Evolutionary conservation across 2,113 vertebrate species (phyloP).

Genomic region (Dendropsophus ebraccatus): DNA sequence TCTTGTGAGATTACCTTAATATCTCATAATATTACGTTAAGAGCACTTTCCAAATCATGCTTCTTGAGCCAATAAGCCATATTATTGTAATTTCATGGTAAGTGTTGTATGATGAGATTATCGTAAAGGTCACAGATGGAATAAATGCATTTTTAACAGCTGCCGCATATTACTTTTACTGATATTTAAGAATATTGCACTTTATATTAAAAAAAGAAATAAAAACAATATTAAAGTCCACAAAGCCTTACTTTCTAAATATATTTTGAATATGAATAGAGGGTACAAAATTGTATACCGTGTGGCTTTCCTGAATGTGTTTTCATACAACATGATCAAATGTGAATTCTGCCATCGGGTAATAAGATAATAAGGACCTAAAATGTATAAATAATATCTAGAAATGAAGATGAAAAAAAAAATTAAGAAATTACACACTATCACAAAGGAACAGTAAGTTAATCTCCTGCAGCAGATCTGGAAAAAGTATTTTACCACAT

Average conservation of each 20-base stretch:
- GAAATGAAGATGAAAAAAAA: not conserved
- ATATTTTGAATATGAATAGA: not conserved
- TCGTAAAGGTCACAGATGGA: constrained; percentile 51
- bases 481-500: too few species aligned
- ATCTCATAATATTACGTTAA: constrained; percentile 37
- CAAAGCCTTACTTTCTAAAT: not conserved
- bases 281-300: not conserved
- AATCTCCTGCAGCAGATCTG: too few species aligned
- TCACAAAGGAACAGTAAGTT: too few species aligned
- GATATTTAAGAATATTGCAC: constrained; percentile 15
- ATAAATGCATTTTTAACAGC: constrained; percentile 49
- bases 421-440: too few species aligned
- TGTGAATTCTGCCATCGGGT: not conserved
- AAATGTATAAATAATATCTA: not conserved
- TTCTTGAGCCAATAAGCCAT: constrained; percentile 48
- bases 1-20: constrained; percentile 36
- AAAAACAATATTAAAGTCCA: constrained; percentile 12
- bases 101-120: constrained; percentile 46
- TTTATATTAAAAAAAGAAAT: constrained; percentile 32
- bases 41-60: constrained; percentile 29
- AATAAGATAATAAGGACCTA: not conserved
- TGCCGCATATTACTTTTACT: constrained; percentile 18
- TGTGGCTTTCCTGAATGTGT: not conserved
- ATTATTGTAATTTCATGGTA: constrained; percentile 50
- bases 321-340: not conserved